phyloP scores from a whole-genome alignment of 2,888 invertebrate genomes.

The Phengaris arion region DNA sequence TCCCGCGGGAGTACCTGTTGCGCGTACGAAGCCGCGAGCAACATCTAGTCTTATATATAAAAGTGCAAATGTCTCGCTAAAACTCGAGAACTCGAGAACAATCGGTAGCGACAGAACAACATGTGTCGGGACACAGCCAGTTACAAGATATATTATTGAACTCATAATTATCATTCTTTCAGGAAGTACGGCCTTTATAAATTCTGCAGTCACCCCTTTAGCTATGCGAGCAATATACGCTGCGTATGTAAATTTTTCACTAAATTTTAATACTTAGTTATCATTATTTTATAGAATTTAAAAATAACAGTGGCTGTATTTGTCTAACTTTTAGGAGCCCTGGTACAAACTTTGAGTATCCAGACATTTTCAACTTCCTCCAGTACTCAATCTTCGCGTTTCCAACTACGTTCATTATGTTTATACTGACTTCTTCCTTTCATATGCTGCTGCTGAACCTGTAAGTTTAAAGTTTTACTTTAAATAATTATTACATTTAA shows the following conservation, averaged over 20 bases:
- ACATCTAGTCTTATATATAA: too few relatives aligned
- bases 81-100: too few relatives aligned
- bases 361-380: slow-evolving; percentile 62
- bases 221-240: slow-evolving; percentile 49
- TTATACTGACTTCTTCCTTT: slow-evolving; percentile 48
- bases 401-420: slow-evolving; percentile 53
- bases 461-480: slow-evolving; percentile 44
- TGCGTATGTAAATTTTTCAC: slow-evolving; percentile 47
- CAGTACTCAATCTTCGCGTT: slow-evolving; percentile 57
- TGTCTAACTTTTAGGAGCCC: slow-evolving; percentile 35
- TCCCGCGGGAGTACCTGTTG: too few relatives aligned
- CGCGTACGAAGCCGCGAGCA: too few relatives aligned
- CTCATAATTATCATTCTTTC: slow-evolving; percentile 33
- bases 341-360: slow-evolving; percentile 40
- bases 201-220: slow-evolving; percentile 47
- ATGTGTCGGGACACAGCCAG: too few relatives aligned
- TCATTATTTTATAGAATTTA: too few relatives aligned
- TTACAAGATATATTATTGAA: too few relatives aligned
- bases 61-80: too few relatives aligned
- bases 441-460: slow-evolving; percentile 47
- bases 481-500: slow-evolving; percentile 10
- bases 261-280: neutral
- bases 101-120: too few relatives aligned
- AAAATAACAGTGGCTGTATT: too few relatives aligned
- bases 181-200: slow-evolving; percentile 57